Percentiles rank a stretch among this genome's conserved stretches.
phyloP scores from a whole-genome alignment of 2,113 vertebrate genomes.

The Cyrtonyx montezumae region DNA sequence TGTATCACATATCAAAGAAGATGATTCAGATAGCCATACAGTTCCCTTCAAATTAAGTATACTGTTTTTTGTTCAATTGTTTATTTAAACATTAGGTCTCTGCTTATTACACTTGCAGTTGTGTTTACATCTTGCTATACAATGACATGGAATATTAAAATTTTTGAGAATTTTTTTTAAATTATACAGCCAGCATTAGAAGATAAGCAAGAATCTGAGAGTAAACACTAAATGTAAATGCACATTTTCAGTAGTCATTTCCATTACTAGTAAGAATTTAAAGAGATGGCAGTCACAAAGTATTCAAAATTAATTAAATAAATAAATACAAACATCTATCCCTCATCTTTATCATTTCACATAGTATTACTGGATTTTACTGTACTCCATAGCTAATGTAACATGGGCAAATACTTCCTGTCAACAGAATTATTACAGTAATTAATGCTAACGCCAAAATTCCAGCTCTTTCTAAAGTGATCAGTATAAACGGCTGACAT shows the following conservation, averaged over 20 bases:
- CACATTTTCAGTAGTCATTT: neutral
- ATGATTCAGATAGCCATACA: neutral
- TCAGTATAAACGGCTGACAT: neutral
- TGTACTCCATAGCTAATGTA: neutral
- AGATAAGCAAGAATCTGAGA: neutral
- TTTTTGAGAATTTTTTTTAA: neutral
- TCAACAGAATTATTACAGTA: neutral
- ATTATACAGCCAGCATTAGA: neutral
- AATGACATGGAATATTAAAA: neutral
- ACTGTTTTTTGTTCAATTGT: neutral
- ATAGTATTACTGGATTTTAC: neutral
- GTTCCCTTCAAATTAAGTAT: neutral
- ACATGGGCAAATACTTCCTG: neutral
- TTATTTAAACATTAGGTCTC: neutral
- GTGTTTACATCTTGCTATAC: neutral
- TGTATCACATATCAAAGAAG: neutral
- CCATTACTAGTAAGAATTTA: neutral
- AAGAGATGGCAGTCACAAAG: neutral
- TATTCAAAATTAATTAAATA: neutral
- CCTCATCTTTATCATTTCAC: neutral
- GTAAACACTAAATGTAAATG: neutral
- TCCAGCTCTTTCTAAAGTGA: conserved; percentile 35
- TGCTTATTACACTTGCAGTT: neutral
- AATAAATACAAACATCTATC: neutral
- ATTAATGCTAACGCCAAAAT: conserved; percentile 18